phyloP scores from a whole-genome alignment of 2,113 vertebrate genomes.

The Pteruthius melanotis region DNA sequence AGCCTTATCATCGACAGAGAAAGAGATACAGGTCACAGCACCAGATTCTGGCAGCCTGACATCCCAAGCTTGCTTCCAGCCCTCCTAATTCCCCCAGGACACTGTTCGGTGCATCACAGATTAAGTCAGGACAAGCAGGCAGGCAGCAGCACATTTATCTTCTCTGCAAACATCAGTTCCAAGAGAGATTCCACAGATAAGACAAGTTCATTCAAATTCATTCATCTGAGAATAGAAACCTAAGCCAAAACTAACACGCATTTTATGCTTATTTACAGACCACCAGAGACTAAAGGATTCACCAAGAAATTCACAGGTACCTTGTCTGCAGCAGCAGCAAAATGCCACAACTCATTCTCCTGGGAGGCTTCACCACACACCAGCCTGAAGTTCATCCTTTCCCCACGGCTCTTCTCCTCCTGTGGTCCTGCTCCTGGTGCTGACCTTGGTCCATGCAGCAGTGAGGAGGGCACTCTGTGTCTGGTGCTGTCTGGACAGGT shows the following conservation, averaged over 20 bases:
- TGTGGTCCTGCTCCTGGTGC: background rate
- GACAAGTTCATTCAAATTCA: conserved; percentile 68
- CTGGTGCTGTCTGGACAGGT: background rate
- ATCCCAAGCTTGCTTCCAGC: conserved; percentile 14
- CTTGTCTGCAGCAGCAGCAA: background rate
- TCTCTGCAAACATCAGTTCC: conserved; percentile 64
- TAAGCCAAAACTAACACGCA: conserved; percentile 65
- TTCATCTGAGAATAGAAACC: conserved; percentile 65
- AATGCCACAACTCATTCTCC: background rate
- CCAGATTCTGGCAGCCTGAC: conserved; percentile 29
- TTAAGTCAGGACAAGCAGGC: conserved; percentile 67
- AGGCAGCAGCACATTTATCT: conserved; percentile 68
- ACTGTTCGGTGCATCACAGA: conserved; percentile 38
- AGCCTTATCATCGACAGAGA: background rate
- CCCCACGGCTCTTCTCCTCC: background rate
- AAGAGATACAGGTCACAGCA: background rate
- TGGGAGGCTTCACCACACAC: background rate
- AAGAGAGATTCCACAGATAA: conserved; percentile 66
- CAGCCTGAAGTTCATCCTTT: background rate
- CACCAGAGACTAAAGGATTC: conserved; percentile 65
- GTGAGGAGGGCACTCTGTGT: background rate
- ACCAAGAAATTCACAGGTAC: conserved; percentile 53
- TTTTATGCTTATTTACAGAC: conserved; percentile 68
- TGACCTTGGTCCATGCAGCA: background rate
- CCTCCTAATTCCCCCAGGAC: conserved; percentile 40